Base-by-base conservation (phyloP, 2,113 vertebrate species). In the Malurus alboscapulatus region DNA sequence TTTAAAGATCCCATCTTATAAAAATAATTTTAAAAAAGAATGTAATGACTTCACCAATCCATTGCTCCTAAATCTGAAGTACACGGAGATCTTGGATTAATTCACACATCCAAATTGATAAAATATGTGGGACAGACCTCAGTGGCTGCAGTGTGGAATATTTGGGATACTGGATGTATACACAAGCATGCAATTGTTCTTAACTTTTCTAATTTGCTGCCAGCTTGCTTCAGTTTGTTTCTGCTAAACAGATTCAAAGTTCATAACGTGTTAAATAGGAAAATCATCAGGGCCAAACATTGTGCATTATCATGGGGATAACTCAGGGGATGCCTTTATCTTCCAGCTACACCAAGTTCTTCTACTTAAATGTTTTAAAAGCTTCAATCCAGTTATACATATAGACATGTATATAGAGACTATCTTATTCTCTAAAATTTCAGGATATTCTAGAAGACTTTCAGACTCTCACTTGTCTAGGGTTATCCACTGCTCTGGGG, bases 51-150 rank as follows among this genome's bases (percentile, higher is more conserved):
- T 91, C 75, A 80, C 55, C 67, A 84, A 93, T 87, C 66, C 4
- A 0, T 76, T 92, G 47, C 77, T 87, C 84, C 81, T 95, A 87
- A 72, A 92, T 47, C 61, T 66, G 63, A 84, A 87, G 19, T 55
- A 89, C 9, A 16, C 17, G 29, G 55, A 92, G 67, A 91, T 92
- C 85, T 58, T 26, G 8, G 73, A 92, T 53, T 75, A 92, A 82
- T 95, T 93, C 84, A 87, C 44, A 90, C 19, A 1, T 71, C 79
- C 34, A 66, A 94, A 92, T 36, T 82, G 92, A 89, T 79, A 76
- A 93, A 93, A 85, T 62, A 74, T 36, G 32, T 88, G 59, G 58
- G 44, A 24, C 63, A 87, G 75, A 76, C 59, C 93, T 83, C 22
- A 1, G n/a, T 58, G 87, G 71, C 67, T 91, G 40, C 63, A 74